Base-by-base conservation (phyloP, 1,140 invertebrate species). In the Lepidotrigona ventralis region DNA sequence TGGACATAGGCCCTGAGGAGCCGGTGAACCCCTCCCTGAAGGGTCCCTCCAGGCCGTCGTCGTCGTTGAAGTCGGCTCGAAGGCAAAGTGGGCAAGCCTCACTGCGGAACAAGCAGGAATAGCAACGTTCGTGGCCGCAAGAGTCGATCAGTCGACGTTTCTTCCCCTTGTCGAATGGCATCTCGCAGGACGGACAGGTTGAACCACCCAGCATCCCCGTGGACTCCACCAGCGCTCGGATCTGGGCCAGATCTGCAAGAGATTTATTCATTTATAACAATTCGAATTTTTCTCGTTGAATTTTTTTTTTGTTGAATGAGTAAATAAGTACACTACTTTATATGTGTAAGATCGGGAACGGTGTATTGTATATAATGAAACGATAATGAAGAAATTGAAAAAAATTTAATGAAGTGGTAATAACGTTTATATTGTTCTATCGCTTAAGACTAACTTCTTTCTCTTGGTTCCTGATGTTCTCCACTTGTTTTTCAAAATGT, bases 91-190 rank as follows among this genome's bases (percentile, higher is more conserved):
- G 98, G 93, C 98, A 99, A 51, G 96, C 95, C 93, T 98, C 98
- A 94, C 97, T 98, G 89, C 96, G 96, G 94, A 98, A 98, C 95
- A 98, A 97, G 94, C 98, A 99, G 85, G 97, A 97, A 95, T 98
- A 99, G 94, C 98, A 99, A 69, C 98, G 95, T 92, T 98, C 98
- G 95, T 99, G 98, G 84, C 98, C 98, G 94, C 98, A 99, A 76
- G 97, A 97, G 94, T 99, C 98, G 92, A 98, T 98, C 89, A 99
- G 95, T 92, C 97, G 97, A 92, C 98, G 96, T 94, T 98, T 98
- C 94, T 98, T 98, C 93, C 98, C 98, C 94, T 98, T 98, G 94
- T 99, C 98, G 95, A 98, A 99, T 85, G 98, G 98, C 96, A 98
- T 98, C 92, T 97, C 96, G 94, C 97, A 97, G 92, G 97, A 97